These are phyloP conservation scores for Notoglanidium macrostoma DNA, from an alignment of 2,797 vertebrate genomes.

Conservation along the genomic window DNA sequence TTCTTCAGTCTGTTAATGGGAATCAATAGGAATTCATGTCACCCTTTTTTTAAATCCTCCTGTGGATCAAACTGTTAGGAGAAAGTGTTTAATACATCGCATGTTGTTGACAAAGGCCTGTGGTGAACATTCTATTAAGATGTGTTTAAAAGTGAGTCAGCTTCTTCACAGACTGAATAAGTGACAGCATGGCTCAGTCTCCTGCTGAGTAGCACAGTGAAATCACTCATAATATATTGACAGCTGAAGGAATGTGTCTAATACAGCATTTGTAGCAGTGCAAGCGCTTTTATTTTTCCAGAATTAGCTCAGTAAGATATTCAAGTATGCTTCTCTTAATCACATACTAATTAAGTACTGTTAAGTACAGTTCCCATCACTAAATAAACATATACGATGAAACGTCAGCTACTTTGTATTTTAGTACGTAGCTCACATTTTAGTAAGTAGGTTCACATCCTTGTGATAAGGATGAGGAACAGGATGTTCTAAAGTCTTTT, in stretches of 20 bases:
- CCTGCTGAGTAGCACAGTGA: neutral
- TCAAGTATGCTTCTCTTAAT: neutral
- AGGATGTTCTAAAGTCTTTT: neutral
- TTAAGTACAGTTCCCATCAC: neutral
- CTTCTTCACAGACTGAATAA: neutral
- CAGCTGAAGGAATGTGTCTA: neutral
- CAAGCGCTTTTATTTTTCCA: neutral
- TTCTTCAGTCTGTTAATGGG: constrained; percentile 12
- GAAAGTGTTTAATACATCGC: constrained; percentile 6
- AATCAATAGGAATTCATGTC: constrained; percentile 16
- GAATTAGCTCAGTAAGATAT: neutral
- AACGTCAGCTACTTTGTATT: too few species aligned
- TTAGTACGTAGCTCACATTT: neutral
- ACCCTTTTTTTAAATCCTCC: neutral
- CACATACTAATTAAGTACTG: neutral
- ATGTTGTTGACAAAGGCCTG: neutral
- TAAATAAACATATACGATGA: neutral
- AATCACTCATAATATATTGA: neutral
- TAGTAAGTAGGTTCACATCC: too few species aligned
- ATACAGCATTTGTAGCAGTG: neutral
- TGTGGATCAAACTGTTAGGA: constrained; percentile 24
- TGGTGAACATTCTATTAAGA: neutral
- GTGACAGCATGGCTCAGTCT: constrained; percentile 17
- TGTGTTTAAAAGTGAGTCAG: constrained; percentile 9
- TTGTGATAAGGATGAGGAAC: neutral